Conservation (phyloP, 2,113 vertebrate genomes). For the Dinomys branickii region DNA sequence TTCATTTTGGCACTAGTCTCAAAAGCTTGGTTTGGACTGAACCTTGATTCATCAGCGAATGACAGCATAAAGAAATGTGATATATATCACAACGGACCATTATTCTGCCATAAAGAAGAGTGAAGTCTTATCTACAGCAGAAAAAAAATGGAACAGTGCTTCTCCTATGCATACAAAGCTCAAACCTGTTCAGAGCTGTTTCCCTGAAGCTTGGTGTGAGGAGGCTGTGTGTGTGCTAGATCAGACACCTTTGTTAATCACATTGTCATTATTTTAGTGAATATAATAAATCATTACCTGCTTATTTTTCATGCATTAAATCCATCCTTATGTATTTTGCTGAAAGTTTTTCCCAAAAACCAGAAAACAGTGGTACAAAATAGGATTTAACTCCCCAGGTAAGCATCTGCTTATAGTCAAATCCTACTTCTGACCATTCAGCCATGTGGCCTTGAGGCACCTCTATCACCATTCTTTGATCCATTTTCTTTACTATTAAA, state of each 20-base stretch:
- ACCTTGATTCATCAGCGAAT: background rate
- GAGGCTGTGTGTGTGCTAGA: background rate
- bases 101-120: background rate
- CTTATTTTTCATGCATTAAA: background rate
- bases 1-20: background rate
- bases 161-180: background rate
- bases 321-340: background rate
- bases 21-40: background rate
- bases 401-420: background rate
- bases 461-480: background rate
- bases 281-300: background rate
- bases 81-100: background rate
- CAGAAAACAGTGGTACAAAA: background rate
- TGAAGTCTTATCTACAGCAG: background rate
- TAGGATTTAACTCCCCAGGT: background rate
- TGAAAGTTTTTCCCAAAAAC: background rate
- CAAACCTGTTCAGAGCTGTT: accelerated
- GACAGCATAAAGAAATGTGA: background rate
- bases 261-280: background rate
- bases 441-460: too few species aligned
- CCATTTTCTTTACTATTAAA: background rate
- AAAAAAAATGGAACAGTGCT: too few species aligned
- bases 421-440: background rate
- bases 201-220: background rate
- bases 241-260: background rate